These are phyloP conservation scores for Rhinogobio ventralis DNA, from an alignment of 2,797 vertebrate genomes.

Conservation along the genomic window DNA sequence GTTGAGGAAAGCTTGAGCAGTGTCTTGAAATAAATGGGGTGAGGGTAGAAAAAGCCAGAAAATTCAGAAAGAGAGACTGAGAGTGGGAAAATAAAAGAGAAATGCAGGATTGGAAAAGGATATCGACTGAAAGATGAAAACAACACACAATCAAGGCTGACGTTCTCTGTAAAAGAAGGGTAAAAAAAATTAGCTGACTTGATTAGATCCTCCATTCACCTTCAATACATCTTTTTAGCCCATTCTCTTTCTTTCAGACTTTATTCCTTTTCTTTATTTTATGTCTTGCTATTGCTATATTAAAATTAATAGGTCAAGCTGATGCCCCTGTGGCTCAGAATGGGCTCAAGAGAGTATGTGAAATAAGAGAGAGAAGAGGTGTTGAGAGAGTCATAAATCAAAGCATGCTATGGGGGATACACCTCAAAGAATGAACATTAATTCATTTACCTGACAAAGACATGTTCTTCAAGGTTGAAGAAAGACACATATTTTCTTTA, in stretches of 20 bases:
- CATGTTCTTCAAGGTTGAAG: conserved; percentile 1
- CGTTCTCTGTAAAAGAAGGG: conserved; percentile 21
- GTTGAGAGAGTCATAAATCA: conserved; percentile 39
- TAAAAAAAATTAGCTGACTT: conserved; percentile 38
- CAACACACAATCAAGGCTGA: conserved; percentile 50
- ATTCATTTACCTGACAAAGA: conserved; percentile 30
- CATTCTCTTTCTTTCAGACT: background rate
- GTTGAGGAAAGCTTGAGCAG: conserved; percentile 42
- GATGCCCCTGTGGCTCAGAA: background rate
- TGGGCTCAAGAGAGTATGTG: background rate
- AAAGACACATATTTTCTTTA: background rate
- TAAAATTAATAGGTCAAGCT: conserved; percentile 29
- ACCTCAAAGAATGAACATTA: conserved; percentile 29
- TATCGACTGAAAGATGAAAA: conserved; percentile 60
- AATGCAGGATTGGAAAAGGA: conserved; percentile 58
- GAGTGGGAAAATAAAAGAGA: conserved; percentile 55
- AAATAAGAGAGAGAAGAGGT: conserved; percentile 15
- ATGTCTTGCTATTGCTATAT: conserved; percentile 8
- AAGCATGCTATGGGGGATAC: background rate
- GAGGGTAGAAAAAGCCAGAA: conserved; percentile 40
- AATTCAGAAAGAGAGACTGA: conserved; percentile 29
- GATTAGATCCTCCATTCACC: conserved; percentile 22
- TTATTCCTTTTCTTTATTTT: background rate
- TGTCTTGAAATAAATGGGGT: conserved; percentile 32
- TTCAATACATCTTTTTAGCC: conserved; percentile 10